Base-by-base conservation (phyloP, 1,140 invertebrate genomes). In the Drosophila truncata region DNA sequence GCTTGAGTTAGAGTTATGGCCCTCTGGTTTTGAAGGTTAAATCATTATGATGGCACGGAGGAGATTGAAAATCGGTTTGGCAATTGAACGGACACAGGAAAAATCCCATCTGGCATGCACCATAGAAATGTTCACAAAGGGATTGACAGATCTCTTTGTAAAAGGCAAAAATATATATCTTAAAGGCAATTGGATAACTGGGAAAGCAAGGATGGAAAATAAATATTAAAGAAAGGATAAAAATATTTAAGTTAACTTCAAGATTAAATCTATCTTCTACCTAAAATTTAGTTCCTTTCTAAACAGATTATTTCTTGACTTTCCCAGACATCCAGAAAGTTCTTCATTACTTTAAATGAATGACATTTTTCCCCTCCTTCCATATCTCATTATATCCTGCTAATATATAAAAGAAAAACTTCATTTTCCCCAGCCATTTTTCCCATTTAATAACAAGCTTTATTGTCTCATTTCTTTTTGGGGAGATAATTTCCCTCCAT, bases 1-100 rank as follows among this genome's bases (percentile, higher is more conserved):
- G 20, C 69, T 37, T 31, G 66, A 72, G 72, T 73, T 73, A 14
- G 70, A 73, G 67, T 50, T 73, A 73, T 73, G 70, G 67, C 46
- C 41, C 37, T 46, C 31, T 47, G 64, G 62, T 66, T 72, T 60
- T 46, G 63, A 70, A 70, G 66, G 66, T 69, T 69, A 67, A 35
- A 52, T 41, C 63, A 69, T 54, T 55, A 33, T 42, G 70, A 73
- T 73, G 67, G 54, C 54, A 16, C 29, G 63, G 10, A 41, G 29
- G 14, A 54, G 63, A 69, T 70, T 67, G 42, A 10, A 46, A 72
- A 72, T 35, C 47, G 42, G 66, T 50, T 71, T 71, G 52, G 14
- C 29, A 23, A 59, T 23, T 70, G 50, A 37, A 35, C 14, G 33
- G 31, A 33, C 39, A 58, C 23, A 23, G 33, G 29, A 20, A 29